phyloP scores from a whole-genome alignment of 1,140 invertebrate genomes.

The Papilio machaon region DNA sequence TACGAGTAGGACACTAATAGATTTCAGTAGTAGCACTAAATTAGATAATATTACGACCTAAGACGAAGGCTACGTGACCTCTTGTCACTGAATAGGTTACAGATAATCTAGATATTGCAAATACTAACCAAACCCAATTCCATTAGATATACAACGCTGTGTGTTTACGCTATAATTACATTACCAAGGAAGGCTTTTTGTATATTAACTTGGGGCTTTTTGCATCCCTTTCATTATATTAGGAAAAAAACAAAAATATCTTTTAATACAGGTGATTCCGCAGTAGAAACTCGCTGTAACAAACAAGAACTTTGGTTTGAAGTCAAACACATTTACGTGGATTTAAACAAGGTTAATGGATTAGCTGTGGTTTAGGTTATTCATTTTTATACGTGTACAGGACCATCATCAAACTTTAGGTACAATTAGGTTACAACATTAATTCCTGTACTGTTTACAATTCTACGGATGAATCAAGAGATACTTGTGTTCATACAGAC shows the following conservation, averaged over 20 bases:
- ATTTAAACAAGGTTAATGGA: too few species aligned
- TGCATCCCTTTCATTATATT: background rate
- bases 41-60: constrained; percentile 3
- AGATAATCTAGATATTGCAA: constrained; percentile 5
- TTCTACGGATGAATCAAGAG: too few species aligned
- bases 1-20: background rate
- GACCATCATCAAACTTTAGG: too few species aligned
- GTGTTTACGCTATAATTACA: background rate
- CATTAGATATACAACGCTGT: background rate
- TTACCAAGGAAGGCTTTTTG: background rate
- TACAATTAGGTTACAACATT: too few species aligned
- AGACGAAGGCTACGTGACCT: background rate
- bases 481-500: too few species aligned
- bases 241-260: background rate
- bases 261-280: too few species aligned
- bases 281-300: too few species aligned
- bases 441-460: too few species aligned
- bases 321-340: too few species aligned
- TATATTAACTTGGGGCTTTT: background rate
- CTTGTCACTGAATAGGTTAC: background rate
- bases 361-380: too few species aligned
- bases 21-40: background rate
- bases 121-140: background rate
- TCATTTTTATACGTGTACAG: too few species aligned
- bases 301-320: too few species aligned